Evolutionary conservation across 1,140 invertebrate species (phyloP), one percentile per base, ranked within the genome.

Genomic region (Drosophila mojavensis): DNA sequence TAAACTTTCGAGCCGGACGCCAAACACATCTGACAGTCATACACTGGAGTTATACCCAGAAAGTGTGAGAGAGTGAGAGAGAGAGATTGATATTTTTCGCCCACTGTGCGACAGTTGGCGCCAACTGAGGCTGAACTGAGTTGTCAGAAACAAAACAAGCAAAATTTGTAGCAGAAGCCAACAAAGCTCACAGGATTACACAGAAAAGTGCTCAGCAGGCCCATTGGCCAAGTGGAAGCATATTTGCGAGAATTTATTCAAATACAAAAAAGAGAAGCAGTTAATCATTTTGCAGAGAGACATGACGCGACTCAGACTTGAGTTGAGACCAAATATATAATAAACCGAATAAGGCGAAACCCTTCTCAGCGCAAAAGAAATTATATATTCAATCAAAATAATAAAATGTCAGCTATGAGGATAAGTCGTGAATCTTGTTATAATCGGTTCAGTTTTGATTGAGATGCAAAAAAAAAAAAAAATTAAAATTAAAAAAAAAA

Each of bases 181-280:
- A 58, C 68, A 86, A 84, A 83, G 83, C 80, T 68, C 67, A 39
- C 39, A 76, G 77, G 83, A 83, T 88, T 88, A 89, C 80, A 70
- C 20, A 62, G 51, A 28, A 75, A 80, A 75, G 70, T 72, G 78
- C 81, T 76, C 82, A 79, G 82, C 82, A 72, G 75, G 75, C 75
- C 79, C 64, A 43, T 5, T 81, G 70, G 47, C 56, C 75, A 76
- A 82, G 56, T 76, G 79, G 50, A 59, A 65, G 58, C 70, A 48
- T 36, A 66, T 54, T 81, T 67, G 54, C 45, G 45, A 15, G 63
- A 63, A 48, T 80, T 69, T 54, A 75, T 26, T 45, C 26, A 4
- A 20, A 33, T 41, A 59, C 1, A 24, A 24, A 24, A 54, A 17
- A 43, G 47, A 7, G 58, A 41, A 53, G 61, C 47, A 88, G 79